Evolutionary conservation across 2,888 invertebrate species (phyloP), one percentile per base, ranked within the genome.

Genomic region (Beris morrisii): DNA sequence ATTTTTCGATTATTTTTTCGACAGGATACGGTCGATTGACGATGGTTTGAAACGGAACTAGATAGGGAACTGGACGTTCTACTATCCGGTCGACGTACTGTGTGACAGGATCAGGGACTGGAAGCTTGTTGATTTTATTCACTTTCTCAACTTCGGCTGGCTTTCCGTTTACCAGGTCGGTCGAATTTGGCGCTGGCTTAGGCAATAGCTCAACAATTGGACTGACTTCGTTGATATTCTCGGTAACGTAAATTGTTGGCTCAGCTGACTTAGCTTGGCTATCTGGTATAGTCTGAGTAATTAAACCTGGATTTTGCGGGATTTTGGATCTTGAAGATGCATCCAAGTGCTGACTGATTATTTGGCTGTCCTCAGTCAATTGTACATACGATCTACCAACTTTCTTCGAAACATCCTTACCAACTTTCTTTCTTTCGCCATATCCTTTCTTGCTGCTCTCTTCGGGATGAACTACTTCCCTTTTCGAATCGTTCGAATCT

Each of bases 1-100:
- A 83, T 71, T 85, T 87, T 72, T 88, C 87, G 0, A 89, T 83
- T 43, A 88, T 80, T 64, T 83, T 74, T 9, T 73, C 72, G 2
- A 74, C 71, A 12, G 68, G 70, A 12, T 71, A 69, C 1, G 73
- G 73, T 7, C 70, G 71, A 13, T 74, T 80, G 0, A 83, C 78
- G 32, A 78, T 74, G 70, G 82, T 82, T 11, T 83, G 83, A 1
- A 84, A 80, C 44, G 82, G 81, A 1, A 86, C 83, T 0, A 84
- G 76, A 69, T 80, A 77, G 0, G 80, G 78, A 6, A 74, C 71
- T 28, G 74, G 73, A 43, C 73, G 73, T 66, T 75, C 73, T n/a
- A 74, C 72, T 15, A 73, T 61, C 66, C 74, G 73, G 31, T 65
- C 58, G 2, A 83, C 77, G 7, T 82, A 79, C 59, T 80, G 45